phyloP scores from a whole-genome alignment of 2,888 invertebrate species.

The Lumbricus terrestris region DNA sequence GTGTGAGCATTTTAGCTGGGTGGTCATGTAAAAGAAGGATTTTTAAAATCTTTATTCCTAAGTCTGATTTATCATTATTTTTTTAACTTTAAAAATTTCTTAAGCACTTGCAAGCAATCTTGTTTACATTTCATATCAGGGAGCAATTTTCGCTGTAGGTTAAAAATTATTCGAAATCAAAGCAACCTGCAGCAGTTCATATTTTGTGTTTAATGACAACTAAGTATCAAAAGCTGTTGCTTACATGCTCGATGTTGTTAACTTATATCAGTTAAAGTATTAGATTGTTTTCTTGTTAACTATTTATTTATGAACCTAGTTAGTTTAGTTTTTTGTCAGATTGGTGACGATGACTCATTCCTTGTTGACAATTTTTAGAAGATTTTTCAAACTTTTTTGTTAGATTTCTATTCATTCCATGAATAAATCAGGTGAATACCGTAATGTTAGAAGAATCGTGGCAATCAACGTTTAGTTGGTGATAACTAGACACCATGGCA shows the following conservation, averaged over 20 bases:
- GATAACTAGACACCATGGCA: background rate
- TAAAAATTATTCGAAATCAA: background rate
- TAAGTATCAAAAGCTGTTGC: background rate
- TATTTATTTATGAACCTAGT: background rate
- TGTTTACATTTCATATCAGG: background rate
- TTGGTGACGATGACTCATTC: background rate
- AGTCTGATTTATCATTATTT: background rate
- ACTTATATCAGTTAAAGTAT: background rate
- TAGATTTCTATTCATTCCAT: background rate
- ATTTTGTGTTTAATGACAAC: background rate
- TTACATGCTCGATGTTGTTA: background rate
- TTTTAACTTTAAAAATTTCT: background rate
- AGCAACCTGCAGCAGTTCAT: background rate
- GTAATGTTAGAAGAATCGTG: background rate
- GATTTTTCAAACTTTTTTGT: background rate
- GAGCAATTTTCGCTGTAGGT: background rate
- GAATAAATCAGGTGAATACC: background rate
- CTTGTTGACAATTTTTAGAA: background rate
- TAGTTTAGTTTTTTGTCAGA: background rate
- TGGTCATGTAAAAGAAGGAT: background rate
- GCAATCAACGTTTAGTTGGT: background rate
- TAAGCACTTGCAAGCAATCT: background rate
- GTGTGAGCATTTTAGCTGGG: background rate
- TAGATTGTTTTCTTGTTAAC: constrained; percentile 3
- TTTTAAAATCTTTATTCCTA: background rate